Evolutionary conservation across 2,888 invertebrate genomes (phyloP), one percentile per base, ranked within the genome.

Genomic region (Macaria liturata): DNA sequence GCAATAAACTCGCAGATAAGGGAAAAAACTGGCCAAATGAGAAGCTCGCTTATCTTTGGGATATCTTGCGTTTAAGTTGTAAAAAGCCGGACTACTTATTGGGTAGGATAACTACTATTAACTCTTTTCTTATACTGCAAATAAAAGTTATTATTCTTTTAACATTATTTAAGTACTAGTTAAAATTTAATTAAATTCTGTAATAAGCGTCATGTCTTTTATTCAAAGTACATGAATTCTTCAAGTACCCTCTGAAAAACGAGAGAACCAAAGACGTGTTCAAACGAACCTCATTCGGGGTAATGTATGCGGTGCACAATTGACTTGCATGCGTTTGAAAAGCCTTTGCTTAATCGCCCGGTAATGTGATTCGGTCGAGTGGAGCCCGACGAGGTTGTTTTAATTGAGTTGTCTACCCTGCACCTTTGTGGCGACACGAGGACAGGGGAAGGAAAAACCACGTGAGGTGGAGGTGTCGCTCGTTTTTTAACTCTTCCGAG

Each of bases 341-440:
- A 64, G 66, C 63, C 67, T 69, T 64, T 67, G 78, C 72, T 78
- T 81, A 83, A 84, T 81, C 80, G 83, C 74, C 75, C 78, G 75
- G 74, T 80, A 78, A 84, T 79, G 77, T 74, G 76, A 80, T 74
- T 73, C 75, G 72, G 74, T 70, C 73, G 74, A 69, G 74, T 71
- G 69, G 72, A 78, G 75, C 72, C 66, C 62, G 71, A 20, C 68
- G 66, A 62, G 75, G 81, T 80, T 80, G 83, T 84, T 86, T 88
- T 88, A 88, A 88, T 86, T 84, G 81, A 84, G 84, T 84, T 85
- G 72, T 73, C 76, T 79, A 77, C 75, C 75, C 81, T 79, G 73
- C 83, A 81, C 84, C 83, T 84, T 83, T 86, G 84, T 83, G 80
- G 74, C 70, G 72, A 74, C 68, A 72, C 75, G 59, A 47, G 59